These are phyloP conservation scores for Eupeodes latifasciatus DNA, from an alignment of 2,888 invertebrate species.

Conservation along the genomic window DNA sequence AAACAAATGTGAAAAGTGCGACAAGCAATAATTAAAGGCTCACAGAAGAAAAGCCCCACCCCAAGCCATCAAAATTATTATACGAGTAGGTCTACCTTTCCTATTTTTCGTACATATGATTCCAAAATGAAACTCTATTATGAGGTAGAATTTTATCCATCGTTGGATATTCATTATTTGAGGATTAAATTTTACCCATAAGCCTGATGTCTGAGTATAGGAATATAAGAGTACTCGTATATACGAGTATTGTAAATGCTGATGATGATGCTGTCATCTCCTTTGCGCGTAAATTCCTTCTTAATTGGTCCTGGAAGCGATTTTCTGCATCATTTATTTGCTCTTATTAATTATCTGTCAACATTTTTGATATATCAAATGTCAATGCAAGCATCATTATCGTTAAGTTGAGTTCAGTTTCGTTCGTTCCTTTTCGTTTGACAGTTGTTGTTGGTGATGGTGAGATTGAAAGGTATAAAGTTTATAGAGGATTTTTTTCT, in stretches of 20 bases:
- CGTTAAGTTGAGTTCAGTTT: too few relatives aligned
- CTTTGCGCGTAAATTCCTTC: neutral
- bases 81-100: neutral
- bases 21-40: neutral
- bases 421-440: slow-evolving; percentile 1
- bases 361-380: slow-evolving; percentile 38
- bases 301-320: slow-evolving; percentile 27
- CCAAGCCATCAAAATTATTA: neutral
- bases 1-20: slow-evolving; percentile 7
- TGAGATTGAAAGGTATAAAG: neutral
- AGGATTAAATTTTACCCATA: slow-evolving; percentile 22
- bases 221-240: too few relatives aligned
- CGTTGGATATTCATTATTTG: slow-evolving; percentile 13
- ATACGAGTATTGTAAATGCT: too few relatives aligned
- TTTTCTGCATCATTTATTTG: slow-evolving; percentile 36
- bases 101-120: neutral
- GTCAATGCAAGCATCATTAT: slow-evolving; percentile 26
- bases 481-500: neutral
- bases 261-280: neutral
- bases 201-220: neutral
- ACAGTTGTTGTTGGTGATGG: neutral
- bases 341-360: slow-evolving; percentile 38
- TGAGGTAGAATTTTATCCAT: neutral
- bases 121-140: neutral
- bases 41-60: neutral